Conservation (phyloP, 2,797 vertebrate species). For the Brachymystax lenok region DNA sequence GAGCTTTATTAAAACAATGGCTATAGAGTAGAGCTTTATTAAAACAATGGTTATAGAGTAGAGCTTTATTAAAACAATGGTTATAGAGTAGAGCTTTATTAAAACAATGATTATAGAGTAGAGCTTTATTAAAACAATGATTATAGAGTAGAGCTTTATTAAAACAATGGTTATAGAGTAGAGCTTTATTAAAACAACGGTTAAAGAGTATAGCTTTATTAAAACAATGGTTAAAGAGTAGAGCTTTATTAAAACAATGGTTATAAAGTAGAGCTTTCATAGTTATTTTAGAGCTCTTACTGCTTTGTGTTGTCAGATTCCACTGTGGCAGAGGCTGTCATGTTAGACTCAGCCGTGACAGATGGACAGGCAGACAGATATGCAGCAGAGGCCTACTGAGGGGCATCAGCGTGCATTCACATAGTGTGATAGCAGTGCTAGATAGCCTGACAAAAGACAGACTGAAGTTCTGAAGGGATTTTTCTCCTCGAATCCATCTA, state of each 20-base stretch:
- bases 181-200: too few relatives aligned
- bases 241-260: too few relatives aligned
- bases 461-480: neutral
- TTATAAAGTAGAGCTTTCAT: neutral
- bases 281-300: constrained; percentile 45
- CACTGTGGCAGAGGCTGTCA: neutral
- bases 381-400: constrained; percentile 61
- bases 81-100: too few relatives aligned
- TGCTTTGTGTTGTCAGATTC: constrained; percentile 58
- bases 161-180: too few relatives aligned
- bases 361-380: constrained; percentile 56
- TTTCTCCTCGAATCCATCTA: neutral
- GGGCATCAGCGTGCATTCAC: constrained; percentile 64
- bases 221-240: too few relatives aligned
- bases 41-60: too few relatives aligned
- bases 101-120: too few relatives aligned
- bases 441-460: constrained; percentile 46
- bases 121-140: too few relatives aligned
- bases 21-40: too few relatives aligned
- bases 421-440: constrained; percentile 58
- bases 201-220: neutral
- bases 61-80: too few relatives aligned
- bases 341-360: constrained; percentile 9
- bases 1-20: too few relatives aligned
- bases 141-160: too few relatives aligned